These are phyloP conservation scores for Drosophila kikkawai DNA, from an alignment of 1,140 invertebrate species.

Conservation along the genomic window DNA sequence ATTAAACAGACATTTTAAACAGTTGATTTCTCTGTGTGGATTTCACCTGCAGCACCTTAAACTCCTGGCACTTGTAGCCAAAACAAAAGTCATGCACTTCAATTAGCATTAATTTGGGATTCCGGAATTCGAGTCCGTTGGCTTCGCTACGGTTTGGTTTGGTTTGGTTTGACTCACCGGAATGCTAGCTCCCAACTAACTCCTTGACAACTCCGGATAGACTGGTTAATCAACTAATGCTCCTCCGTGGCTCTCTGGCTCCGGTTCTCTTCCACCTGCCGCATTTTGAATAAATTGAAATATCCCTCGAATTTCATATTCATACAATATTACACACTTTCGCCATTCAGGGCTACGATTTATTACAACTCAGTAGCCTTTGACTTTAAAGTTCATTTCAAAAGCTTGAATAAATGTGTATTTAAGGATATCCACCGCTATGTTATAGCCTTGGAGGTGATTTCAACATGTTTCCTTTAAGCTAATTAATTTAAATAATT, in stretches of 20 bases:
- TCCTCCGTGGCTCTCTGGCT: neutral
- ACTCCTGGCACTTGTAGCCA: constrained; percentile 3
- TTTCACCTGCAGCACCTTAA: neutral
- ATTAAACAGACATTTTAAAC: neutral
- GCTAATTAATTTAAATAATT: neutral
- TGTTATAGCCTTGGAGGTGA: too few relatives aligned
- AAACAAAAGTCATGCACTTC: constrained; percentile 32
- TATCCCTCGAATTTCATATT: constrained; percentile 12
- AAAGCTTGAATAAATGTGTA: neutral
- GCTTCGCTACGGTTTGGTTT: neutral
- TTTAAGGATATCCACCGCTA: neutral
- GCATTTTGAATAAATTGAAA: constrained; percentile 15
- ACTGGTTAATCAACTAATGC: constrained; percentile 26
- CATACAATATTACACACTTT: neutral
- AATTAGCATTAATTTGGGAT: constrained; percentile 39
- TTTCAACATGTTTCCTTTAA: neutral
- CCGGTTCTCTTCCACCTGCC: too few relatives aligned
- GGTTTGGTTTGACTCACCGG: constrained; percentile 8
- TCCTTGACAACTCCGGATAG: constrained; percentile 16
- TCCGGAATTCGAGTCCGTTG: constrained; percentile 4
- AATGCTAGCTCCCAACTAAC: constrained; percentile 1
- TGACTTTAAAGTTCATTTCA: neutral
- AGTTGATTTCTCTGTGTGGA: neutral
- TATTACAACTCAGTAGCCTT: neutral
- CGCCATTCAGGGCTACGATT: neutral